phyloP scores from a whole-genome alignment of 2,888 invertebrate genomes.

The Plagiodera versicolora region DNA sequence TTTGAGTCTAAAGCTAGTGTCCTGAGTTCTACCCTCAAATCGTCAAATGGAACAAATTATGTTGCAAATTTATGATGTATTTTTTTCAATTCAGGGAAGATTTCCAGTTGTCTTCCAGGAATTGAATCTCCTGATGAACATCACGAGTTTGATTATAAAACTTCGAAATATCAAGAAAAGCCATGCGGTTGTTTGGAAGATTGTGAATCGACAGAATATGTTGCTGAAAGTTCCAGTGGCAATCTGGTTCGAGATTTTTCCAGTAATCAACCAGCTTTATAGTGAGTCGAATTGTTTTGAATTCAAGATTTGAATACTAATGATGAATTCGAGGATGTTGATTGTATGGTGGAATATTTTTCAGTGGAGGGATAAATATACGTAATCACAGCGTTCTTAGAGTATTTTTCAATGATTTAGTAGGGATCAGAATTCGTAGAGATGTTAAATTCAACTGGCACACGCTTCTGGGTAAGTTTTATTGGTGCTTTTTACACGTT shows the following conservation, averaged over 20 bases:
- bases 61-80: too few relatives aligned
- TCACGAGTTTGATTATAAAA: slow-evolving; percentile 17
- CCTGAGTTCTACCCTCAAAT: too few relatives aligned
- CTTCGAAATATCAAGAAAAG: slow-evolving; percentile 16
- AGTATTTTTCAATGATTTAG: slow-evolving; percentile 68
- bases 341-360: slow-evolving; percentile 6
- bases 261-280: slow-evolving; percentile 34
- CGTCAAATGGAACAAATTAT: too few relatives aligned
- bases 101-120: slow-evolving; percentile 54
- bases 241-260: slow-evolving; percentile 30
- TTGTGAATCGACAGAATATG: slow-evolving; percentile 65
- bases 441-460: slow-evolving; percentile 72
- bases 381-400: slow-evolving; percentile 63
- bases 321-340: not conserved
- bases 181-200: slow-evolving; percentile 63
- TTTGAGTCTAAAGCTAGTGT: too few relatives aligned
- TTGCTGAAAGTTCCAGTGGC: slow-evolving; percentile 63
- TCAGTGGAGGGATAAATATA: slow-evolving; percentile 49
- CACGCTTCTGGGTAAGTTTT: slow-evolving; percentile 66
- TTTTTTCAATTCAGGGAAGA: slow-evolving; percentile 28
- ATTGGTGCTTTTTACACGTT: too few relatives aligned
- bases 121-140: slow-evolving; percentile 32
- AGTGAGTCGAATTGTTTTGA: too few relatives aligned
- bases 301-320: too few relatives aligned
- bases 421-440: slow-evolving; percentile 66